Base-by-base conservation (phyloP, 2,797 vertebrate genomes). In the Brotula barbata region DNA sequence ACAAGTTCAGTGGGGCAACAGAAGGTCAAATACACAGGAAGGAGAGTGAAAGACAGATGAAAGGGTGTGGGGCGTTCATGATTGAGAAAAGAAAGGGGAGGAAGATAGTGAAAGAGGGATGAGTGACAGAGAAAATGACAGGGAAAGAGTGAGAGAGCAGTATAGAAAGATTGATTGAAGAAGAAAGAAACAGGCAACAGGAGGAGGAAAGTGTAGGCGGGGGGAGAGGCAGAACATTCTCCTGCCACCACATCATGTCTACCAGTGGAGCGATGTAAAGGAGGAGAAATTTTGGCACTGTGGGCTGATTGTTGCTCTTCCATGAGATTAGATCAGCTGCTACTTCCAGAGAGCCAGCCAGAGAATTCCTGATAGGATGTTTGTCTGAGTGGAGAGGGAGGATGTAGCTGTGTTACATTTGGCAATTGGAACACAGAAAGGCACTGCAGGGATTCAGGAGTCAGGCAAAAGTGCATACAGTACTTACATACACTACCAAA, bases 341-440 rank as follows among this genome's bases (percentile, higher is more conserved):
- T 63, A 73, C 68, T 73, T 80, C 62, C 67, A 70, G 34, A 67
- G 49, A 68, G 58, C 53, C 49, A 28, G 81, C 73, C 73, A 81
- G 62, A 68, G 67, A 76, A 83, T 83, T 80, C 67, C 82, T 80
- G 68, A 64, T 69, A 60, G 73, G 77, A 84, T 77, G 83, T 85
- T 73, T 75, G 73, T 56, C 68, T 68, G 65, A 43, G 49, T 68
- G 69, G 42, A 51, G 34, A 79, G 42, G 69, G 71, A 83, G 81
- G 77, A 81, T 78, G 77, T 80, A 62, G 76, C 68, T 75, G 66
- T 72, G 74, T 74, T 86, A 78, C 70, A 60, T 75, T 83, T 84
- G 80, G 71, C 81, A 79, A 23, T 5, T 12, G 21, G 52, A 67
- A 56, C 52, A 51, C 20, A 1, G 47, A 69, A 66, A 71, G 40